Base-by-base conservation (phyloP, 2,113 vertebrate species). In the Parus major region DNA sequence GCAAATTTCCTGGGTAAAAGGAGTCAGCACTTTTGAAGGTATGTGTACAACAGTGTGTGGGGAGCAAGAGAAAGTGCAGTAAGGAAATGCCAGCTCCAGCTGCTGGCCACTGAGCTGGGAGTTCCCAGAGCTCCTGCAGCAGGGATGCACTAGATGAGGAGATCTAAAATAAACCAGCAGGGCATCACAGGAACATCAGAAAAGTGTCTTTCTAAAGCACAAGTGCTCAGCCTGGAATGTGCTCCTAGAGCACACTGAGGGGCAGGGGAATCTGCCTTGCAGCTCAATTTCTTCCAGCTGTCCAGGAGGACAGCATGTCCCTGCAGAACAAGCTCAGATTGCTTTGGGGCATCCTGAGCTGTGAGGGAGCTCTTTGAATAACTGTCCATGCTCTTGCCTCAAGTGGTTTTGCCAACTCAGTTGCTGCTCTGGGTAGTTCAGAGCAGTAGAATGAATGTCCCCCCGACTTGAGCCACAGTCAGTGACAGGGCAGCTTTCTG, bases 11-110 rank as follows among this genome's bases (percentile, higher is more conserved):
- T 12, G 0, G 9, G 16, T 19, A 42, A 88, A 64, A 36, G 8
- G 23, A 75, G 42, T 31, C 39, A 66, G 52, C 24, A 23, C 24
- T 69, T 65, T 22, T 57, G 20, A 87, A 91, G 10, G 17, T 17
- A 2, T 3, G 7, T 7, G n/a, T 20, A 10, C 24, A 42, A 9
- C 1, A 41, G 12, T 1, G 4, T 33, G 27, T 3, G 20, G 31
- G 19, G 31, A 70, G 8, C 55, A 57, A 53, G 55, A 70, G 18
- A 16, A 33, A 27, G n/a, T 5, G 20, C 0, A 10, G 41, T 9
- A 35, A 42, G n/a, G 64, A 69, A 64, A 39, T 15, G 24, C 4
- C 49, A 55, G 6, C 19, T 39, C 25, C 53, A 56, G 39, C 64
- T 41, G 5, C 24, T 2, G 2, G 63, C 39, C 71, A 4, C 35